phyloP scores from a whole-genome alignment of 2,113 vertebrate species.

The Struthio camelus region DNA sequence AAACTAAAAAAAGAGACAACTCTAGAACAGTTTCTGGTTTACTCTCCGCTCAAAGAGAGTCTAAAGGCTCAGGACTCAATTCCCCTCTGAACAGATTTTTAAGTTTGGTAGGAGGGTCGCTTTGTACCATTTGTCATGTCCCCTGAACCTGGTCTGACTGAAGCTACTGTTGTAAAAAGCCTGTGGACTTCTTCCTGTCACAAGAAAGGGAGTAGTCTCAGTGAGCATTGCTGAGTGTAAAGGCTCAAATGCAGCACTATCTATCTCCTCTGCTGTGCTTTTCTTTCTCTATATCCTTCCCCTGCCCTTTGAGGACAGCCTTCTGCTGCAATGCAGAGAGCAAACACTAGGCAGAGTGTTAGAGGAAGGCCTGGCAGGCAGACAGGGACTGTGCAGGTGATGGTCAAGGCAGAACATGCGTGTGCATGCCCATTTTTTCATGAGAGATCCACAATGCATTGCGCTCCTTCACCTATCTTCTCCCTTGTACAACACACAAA shows the following conservation, averaged over 20 bases:
- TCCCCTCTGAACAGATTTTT: slow-evolving; percentile 24
- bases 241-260: neutral
- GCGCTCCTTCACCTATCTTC: neutral
- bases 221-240: neutral
- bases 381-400: neutral
- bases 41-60: slow-evolving; percentile 27
- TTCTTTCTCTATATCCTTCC: neutral
- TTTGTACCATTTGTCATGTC: neutral
- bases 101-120: neutral
- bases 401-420: neutral
- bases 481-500: neutral
- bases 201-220: neutral
- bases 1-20: slow-evolving; percentile 67
- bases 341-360: neutral
- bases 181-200: neutral
- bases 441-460: neutral
- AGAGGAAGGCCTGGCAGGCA: neutral
- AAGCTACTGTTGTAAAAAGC: neutral
- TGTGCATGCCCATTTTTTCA: neutral
- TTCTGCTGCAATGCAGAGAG: neutral
- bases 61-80: slow-evolving; percentile 30
- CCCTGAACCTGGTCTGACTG: neutral
- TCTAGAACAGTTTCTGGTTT: slow-evolving; percentile 53
- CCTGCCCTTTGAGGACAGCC: neutral
- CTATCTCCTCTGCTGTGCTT: neutral